phyloP scores from a whole-genome alignment of 2,888 invertebrate genomes.

The Lapara coniferarum region DNA sequence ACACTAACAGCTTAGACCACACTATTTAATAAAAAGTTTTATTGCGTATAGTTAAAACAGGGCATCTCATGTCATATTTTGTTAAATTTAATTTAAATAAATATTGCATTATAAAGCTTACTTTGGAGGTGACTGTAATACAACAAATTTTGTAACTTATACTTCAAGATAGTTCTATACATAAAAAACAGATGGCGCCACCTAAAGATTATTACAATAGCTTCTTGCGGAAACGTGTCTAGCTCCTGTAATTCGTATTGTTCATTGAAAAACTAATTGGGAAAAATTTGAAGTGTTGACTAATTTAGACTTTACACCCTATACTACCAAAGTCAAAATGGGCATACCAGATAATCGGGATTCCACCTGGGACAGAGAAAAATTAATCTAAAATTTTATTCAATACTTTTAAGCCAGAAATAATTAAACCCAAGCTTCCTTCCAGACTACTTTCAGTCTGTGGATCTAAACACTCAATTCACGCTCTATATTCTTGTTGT shows the following conservation, averaged over 20 bases:
- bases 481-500: too few species aligned
- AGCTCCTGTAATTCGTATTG: neutral
- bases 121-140: neutral
- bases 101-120: neutral
- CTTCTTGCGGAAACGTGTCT: too few species aligned
- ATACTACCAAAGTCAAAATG: too few species aligned
- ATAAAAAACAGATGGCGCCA: conserved; percentile 7
- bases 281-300: too few species aligned
- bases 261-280: neutral
- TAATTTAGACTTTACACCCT: too few species aligned
- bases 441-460: too few species aligned
- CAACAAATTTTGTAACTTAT: neutral
- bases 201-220: too few species aligned
- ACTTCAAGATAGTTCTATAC: neutral
- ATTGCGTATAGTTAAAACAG: neutral
- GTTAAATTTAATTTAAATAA: too few species aligned
- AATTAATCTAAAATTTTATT: neutral
- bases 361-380: neutral
- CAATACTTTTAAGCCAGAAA: too few species aligned
- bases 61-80: neutral
- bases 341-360: too few species aligned
- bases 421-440: too few species aligned
- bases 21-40: neutral
- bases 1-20: conserved; percentile 22
- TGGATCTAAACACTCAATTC: too few species aligned